phyloP scores from a whole-genome alignment of 2,797 vertebrate genomes.

The Microtus californicus region DNA sequence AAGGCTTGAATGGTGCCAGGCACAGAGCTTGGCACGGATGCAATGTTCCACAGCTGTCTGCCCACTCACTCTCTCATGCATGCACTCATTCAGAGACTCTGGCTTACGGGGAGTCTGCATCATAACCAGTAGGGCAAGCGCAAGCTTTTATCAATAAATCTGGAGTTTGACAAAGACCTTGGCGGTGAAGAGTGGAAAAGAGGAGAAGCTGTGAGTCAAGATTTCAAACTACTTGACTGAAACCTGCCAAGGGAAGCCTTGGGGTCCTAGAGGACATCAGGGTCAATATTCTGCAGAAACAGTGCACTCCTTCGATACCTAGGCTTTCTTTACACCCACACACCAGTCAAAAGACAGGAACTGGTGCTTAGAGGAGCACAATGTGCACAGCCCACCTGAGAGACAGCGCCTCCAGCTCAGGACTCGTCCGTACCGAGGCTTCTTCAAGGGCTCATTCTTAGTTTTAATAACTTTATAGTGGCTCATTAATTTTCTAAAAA shows the following conservation, averaged over 20 bases:
- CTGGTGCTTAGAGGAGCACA: background rate
- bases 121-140: slow-evolving; percentile 40
- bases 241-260: background rate
- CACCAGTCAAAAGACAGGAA: background rate
- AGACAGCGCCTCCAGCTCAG: background rate
- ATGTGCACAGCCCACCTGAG: background rate
- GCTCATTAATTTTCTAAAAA: background rate
- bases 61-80: background rate
- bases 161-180: slow-evolving; percentile 60
- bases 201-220: background rate
- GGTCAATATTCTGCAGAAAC: background rate
- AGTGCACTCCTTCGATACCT: background rate
- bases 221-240: slow-evolving; percentile 10
- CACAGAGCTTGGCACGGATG: background rate
- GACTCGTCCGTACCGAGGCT: background rate
- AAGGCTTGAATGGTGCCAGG: background rate
- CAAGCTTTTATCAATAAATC: background rate
- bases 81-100: background rate
- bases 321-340: background rate
- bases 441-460: slow-evolving; percentile 34
- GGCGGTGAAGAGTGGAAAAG: slow-evolving; percentile 55
- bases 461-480: slow-evolving; percentile 55
- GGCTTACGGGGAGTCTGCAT: background rate
- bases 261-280: background rate
- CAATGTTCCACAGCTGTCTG: background rate